Base-by-base conservation (phyloP, 53 echinoderm and acorn worm genomes). In the Holothuria scabra region DNA sequence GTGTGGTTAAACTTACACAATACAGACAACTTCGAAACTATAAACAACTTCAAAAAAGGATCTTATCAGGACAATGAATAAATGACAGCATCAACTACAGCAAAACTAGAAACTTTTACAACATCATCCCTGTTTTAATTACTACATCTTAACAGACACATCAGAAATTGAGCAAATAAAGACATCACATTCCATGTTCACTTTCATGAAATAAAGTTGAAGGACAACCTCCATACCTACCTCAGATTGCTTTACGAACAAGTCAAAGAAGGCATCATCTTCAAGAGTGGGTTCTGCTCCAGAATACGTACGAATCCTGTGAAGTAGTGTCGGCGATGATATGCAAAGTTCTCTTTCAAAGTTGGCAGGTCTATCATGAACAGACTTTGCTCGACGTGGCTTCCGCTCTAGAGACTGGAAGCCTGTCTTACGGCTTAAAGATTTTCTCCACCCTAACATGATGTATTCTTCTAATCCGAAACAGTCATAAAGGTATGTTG, bases 331-430 rank as follows among this genome's bases (percentile, higher is more conserved):
- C 19, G 89, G 89, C 0, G 69, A 68, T 3, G 89, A 89, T 60
- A 89, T 84, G 37, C 65, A 64, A 48, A 68, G 21, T 18, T 67
- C 55, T 56, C 62, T 84, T 79, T 89, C 89, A 29, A 79, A 67
- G 32, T 89, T 64, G 46, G 67, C 85, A 28, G 83, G 79, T 5
- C 85, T 66, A 10, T 79, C 85, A 19, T 85, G 85, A 46, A 85
- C 85, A 0, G 83, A 83, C 79, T 79, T 79, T 38, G 79, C 85
- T 16, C 85, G 61, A 25, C 89, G 79, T 37, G 85, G 85, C 81
- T 84, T 89, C 38, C 89, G 89, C 85, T 89, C 89, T 62, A 85
- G 60, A n/a, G 89, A 89, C 28, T 76, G 84, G 13, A 65, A 58
- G 49, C 89, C 85, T 33, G 69, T 48, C 64, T 62, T 81, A 16